A percentile compares a stretch with the other conserved stretches of the same genome.
Evolutionary conservation across 2,888 invertebrate species (phyloP).

Genomic region (Sceliomorpha sp.): DNA sequence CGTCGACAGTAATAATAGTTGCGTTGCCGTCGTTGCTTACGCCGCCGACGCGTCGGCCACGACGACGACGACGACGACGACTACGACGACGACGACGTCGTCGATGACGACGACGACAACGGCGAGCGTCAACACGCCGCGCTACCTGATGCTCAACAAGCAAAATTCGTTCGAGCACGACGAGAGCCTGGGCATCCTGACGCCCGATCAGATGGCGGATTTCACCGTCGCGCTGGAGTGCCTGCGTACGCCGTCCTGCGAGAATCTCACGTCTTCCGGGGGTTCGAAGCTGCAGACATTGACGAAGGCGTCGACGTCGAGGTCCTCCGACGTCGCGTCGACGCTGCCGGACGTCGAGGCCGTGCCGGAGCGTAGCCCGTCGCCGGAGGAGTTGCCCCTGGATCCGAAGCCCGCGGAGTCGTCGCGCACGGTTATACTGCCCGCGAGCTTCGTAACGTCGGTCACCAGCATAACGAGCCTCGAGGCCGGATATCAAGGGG

Average conservation of each 20-base stretch:
- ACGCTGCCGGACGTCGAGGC: slow-evolving; percentile 31
- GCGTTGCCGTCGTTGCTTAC: slow-evolving; percentile 61
- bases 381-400: slow-evolving; percentile 91
- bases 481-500: slow-evolving; percentile 96
- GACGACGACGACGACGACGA: slow-evolving; percentile 39
- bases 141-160: slow-evolving; percentile 82
- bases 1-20: slow-evolving; percentile 63
- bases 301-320: slow-evolving; percentile 64
- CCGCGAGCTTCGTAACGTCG: slow-evolving; percentile 88
- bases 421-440: slow-evolving; percentile 47
- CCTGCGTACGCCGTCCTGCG: slow-evolving; percentile 85
- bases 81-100: slow-evolving; percentile 82
- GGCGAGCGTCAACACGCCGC: slow-evolving; percentile 57
- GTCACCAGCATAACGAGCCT: slow-evolving; percentile 95
- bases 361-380: slow-evolving; percentile 87
- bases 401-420: slow-evolving; percentile 83
- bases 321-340: slow-evolving; percentile 63
- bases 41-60: slow-evolving; percentile 82
- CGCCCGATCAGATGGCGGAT: slow-evolving; percentile 92
- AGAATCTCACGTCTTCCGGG: slow-evolving; percentile 81
- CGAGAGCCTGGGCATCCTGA: slow-evolving; percentile 92
- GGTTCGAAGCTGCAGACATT: slow-evolving; percentile 66
- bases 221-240: slow-evolving; percentile 84
- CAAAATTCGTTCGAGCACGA: slow-evolving; percentile 90
- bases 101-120: no score